Evolutionary conservation across 2,888 invertebrate genomes (phyloP).

Genomic region (Diaphora mendica): DNA sequence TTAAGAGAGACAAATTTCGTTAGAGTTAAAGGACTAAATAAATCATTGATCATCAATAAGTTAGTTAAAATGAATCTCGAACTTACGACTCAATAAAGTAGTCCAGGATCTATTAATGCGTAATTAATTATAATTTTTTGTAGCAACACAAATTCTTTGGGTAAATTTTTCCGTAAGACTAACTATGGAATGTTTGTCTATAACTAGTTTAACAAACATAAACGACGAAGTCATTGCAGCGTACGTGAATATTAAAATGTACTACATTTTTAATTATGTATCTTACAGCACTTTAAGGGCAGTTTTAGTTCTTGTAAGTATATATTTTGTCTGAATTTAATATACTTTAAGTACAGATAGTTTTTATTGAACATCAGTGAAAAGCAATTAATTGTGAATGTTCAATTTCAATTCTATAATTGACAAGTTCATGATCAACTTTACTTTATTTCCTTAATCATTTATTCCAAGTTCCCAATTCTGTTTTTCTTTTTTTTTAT

Average conservation of each 20-base stretch:
- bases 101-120: neutral
- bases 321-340: neutral
- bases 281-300: slow-evolving; percentile 36
- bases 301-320: slow-evolving; percentile 44
- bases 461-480: no score
- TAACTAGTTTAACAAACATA: slow-evolving; percentile 23
- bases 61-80: neutral
- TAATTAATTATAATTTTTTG: slow-evolving; percentile 25
- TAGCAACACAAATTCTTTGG: slow-evolving; percentile 61
- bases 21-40: neutral
- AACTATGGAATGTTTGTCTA: slow-evolving; percentile 48
- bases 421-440: no score
- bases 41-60: neutral
- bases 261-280: slow-evolving; percentile 46
- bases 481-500: no score
- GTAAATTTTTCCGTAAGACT: slow-evolving; percentile 48
- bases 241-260: slow-evolving; percentile 40
- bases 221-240: slow-evolving; percentile 37
- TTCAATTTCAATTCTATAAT: no score
- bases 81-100: neutral
- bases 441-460: no score
- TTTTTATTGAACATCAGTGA: neutral
- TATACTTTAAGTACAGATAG: neutral
- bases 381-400: neutral
- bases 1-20: no score